Evolutionary conservation across 2,888 invertebrate genomes (phyloP), one percentile per base, ranked within the genome.

Genomic region (Tipula vernalis): DNA sequence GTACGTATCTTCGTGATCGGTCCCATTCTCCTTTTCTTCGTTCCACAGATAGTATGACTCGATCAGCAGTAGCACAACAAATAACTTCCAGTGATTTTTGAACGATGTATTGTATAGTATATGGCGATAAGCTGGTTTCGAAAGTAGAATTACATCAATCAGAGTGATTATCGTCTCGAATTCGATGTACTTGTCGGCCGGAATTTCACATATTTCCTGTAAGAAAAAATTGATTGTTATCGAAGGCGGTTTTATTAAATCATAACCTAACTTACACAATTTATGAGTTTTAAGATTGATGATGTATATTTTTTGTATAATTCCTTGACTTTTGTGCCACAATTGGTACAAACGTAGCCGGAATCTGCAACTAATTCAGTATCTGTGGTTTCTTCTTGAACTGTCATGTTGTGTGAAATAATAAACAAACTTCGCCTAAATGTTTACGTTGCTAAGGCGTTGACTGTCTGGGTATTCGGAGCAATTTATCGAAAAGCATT

Each of bases 171-270:
- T 95, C n/a, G 95, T 94, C 90, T 98, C 98, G 91, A 96, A 97
- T 91, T 98, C 98, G 87, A 98, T 95, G 90, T 98, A 98, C 90
- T 97, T 97, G 91, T 98, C 98, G 0, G 96, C 96, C 13, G 95
- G 91, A 84, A 94, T 92, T 86, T 94, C 94, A 90, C 98, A 98
- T 88, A 93, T 93, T 10, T 93, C 94, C 98, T 98, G 89, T 90
- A 92, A 92, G 36, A 18, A 36, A 71, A 28, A 5, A 28, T 28
- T 2, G 28, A 28, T 28, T 28, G 10, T 57, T 18, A 71, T 18
- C n/a, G n/a, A 51, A 51, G 6, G 5, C 47, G 10, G 5, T 41
- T 5, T 1, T 83, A 36, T 10, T 36, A 36, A 83, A 83, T 36
- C 36, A 36, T 39, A 12, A 10, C n/a, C 12, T 13, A 87, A 93